Percentiles rank a stretch among this genome's conserved stretches.
Conservation (phyloP, 2,888 invertebrate genomes). For the Opisthograptis luteolata region DNA sequence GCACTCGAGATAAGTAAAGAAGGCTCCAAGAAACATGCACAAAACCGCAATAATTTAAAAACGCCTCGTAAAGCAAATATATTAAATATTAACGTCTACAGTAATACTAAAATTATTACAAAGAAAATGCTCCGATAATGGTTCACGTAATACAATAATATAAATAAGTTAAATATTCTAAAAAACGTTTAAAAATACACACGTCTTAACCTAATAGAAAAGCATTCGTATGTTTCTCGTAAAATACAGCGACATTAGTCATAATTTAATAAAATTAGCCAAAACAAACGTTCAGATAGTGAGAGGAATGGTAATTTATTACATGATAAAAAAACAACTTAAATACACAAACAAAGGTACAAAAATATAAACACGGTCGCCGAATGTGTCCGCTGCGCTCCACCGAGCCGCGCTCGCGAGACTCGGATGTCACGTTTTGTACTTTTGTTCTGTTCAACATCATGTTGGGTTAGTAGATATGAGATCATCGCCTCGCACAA, state of each 20-base stretch:
- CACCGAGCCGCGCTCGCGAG: background rate
- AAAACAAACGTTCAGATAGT: slow-evolving; percentile 66
- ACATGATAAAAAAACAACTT: slow-evolving; percentile 66
- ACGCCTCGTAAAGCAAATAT: slow-evolving; percentile 80
- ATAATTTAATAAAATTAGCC: slow-evolving; percentile 59
- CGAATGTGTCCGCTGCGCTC: slow-evolving; percentile 44
- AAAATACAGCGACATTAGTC: slow-evolving; percentile 53
- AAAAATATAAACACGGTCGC: slow-evolving; percentile 71
- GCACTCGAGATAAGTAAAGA: slow-evolving; percentile 77
- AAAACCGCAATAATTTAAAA: slow-evolving; percentile 77
- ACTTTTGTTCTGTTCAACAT: slow-evolving; percentile 77
- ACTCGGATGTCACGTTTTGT: slow-evolving; percentile 63
- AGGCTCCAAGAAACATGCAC: slow-evolving; percentile 70
- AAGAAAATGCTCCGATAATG: slow-evolving; percentile 81
- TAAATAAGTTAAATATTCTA: slow-evolving; percentile 85
- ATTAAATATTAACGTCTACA: slow-evolving; percentile 82
- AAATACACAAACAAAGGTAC: slow-evolving; percentile 78
- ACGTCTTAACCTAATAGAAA: slow-evolving; percentile 82
- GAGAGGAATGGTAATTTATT: slow-evolving; percentile 74
- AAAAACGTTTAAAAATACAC: slow-evolving; percentile 82
- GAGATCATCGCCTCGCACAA: slow-evolving; percentile 81
- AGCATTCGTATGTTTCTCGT: slow-evolving; percentile 74
- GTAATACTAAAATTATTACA: slow-evolving; percentile 81
- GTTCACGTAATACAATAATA: slow-evolving; percentile 82
- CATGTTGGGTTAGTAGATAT: slow-evolving; percentile 81